phyloP scores from a whole-genome alignment of 2,797 vertebrate genomes.

The Rhinichthys osculus region DNA sequence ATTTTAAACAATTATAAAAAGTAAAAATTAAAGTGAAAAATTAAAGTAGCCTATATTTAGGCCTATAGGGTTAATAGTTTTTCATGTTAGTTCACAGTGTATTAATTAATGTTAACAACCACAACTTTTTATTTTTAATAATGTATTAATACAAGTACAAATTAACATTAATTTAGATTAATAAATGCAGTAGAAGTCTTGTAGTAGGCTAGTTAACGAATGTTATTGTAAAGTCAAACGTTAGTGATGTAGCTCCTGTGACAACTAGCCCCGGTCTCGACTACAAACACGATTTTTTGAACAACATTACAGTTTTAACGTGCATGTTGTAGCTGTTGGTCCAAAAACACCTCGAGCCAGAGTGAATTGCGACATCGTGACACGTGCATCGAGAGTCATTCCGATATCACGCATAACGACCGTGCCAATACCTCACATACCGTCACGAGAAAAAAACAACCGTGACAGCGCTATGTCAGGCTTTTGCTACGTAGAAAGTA shows the following conservation, averaged over 20 bases:
- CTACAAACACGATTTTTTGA: not conserved
- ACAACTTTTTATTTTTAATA: no score
- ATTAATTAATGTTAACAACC: no score
- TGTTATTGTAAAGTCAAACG: not conserved
- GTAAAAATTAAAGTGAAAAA: no score
- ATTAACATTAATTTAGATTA: no score
- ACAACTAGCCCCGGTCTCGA: not conserved
- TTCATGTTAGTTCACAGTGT: no score
- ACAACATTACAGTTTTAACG: not conserved
- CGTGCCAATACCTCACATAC: conserved; percentile 11
- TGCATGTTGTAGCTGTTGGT: not conserved
- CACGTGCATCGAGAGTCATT: conserved; percentile 21
- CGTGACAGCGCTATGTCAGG: conserved; percentile 9
- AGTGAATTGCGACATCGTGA: conserved; percentile 3
- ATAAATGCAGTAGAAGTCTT: no score
- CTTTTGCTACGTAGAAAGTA: not conserved
- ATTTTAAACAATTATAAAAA: not conserved
- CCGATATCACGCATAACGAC: not conserved
- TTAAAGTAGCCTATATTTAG: not conserved
- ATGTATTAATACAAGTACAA: no score
- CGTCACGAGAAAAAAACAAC: conserved; percentile 2
- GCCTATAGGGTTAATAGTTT: not conserved
- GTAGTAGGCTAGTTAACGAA: no score
- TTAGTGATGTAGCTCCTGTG: not conserved
- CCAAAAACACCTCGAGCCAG: not conserved